Base-by-base conservation (phyloP, 2,797 vertebrate genomes). In the Holocentrus rufus region DNA sequence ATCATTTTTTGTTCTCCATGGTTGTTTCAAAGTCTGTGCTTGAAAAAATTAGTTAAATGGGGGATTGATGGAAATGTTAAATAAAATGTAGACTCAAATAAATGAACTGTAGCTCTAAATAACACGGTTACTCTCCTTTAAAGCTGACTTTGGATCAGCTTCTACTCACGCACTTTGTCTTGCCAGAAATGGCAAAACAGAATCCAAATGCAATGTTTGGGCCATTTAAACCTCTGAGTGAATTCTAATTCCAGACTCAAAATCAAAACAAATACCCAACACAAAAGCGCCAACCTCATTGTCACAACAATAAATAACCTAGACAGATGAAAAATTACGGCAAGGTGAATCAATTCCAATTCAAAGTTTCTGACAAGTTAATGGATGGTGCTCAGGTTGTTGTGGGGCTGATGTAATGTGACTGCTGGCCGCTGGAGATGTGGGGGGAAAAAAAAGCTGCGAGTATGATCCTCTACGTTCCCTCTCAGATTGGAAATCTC, bases 261-360 rank as follows among this genome's bases (percentile, higher is more conserved):
- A 78, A 63, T 55, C 56, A 53, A 67, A 54, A 39, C 49, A 15
- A 69, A 81, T 25, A 5, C 1, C 47, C 50, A 54, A 58, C 47
- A 49, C 54, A 47, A 69, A 64, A 36, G 61, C 66, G 15, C 20
- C 7, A 7, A 60, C 44, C 30, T 52, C 44, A 20, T 65, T 61
- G 53, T 71, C 77, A 65, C 61, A 31, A 30, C 71, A 22, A 86
- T 87, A 82, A 85, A 87, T 87, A 85, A 87, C 61, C 5, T 18
- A 65, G 80, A 70, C 64, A 44, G 77, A 79, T 85, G 80, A 90
- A 75, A 79, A 79, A 88, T 84, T 66, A 78, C 63, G 11, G 14
- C 30, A 2, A 42, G 23, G 42, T 25, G 75, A 78, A 89, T 89
- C 83, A 79, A 89, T 90, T 87, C 76, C 79, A 86, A 89, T 89